Conservation (phyloP, 2,797 vertebrate genomes). For the Phoebastria nigripes region DNA sequence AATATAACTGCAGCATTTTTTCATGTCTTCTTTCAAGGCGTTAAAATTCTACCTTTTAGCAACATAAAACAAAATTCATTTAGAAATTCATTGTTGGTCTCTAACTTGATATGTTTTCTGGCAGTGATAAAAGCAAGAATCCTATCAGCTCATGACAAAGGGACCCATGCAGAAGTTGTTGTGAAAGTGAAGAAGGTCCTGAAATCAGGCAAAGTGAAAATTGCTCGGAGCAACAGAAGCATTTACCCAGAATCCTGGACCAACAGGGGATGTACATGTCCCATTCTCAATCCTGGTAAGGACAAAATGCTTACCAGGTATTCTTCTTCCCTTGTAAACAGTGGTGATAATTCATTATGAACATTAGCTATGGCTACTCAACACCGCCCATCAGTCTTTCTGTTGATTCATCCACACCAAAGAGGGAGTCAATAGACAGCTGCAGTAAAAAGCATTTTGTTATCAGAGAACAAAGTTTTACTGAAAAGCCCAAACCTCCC, state of each 20-base stretch:
- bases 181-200: slow-evolving; percentile 88
- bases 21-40: neutral
- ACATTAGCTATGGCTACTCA: neutral
- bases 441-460: neutral
- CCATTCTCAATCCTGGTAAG: slow-evolving; percentile 88
- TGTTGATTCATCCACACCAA: neutral
- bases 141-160: slow-evolving; percentile 90
- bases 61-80: neutral
- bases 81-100: neutral
- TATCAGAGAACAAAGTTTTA: neutral
- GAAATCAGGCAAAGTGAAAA: slow-evolving; percentile 75
- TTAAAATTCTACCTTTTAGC: neutral
- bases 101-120: neutral
- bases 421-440: neutral
- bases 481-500: neutral
- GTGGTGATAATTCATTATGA: neutral
- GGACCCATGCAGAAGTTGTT: slow-evolving; percentile 86
- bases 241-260: slow-evolving; percentile 91
- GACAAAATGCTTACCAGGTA: neutral
- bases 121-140: slow-evolving; percentile 88
- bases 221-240: slow-evolving; percentile 78
- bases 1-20: neutral
- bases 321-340: neutral
- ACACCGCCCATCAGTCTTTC: neutral
- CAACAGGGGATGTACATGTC: slow-evolving; percentile 89